phyloP scores from a whole-genome alignment of 2,797 vertebrate species.

The Parauchenoglanis ngamensis region DNA sequence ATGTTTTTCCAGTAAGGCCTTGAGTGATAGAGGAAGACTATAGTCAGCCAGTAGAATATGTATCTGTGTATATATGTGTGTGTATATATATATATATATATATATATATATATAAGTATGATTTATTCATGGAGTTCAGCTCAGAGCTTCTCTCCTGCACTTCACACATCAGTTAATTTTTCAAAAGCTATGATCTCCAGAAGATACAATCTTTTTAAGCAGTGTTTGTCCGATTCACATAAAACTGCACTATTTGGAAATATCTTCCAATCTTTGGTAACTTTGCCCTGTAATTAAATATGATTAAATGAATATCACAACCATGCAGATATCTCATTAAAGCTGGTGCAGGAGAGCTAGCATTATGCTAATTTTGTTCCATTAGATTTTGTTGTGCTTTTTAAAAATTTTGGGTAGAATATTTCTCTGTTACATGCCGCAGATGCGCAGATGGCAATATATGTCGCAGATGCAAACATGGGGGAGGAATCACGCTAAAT shows the following conservation, averaged over 20 bases:
- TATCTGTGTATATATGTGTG: not conserved
- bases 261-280: not conserved
- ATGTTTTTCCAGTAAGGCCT: constrained; percentile 19
- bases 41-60: not conserved
- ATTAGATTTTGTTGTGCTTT: not conserved
- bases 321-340: not conserved
- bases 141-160: not conserved
- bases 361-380: constrained; percentile 14
- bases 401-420: not conserved
- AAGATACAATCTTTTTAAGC: not conserved
- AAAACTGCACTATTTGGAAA: not conserved
- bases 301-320: not conserved
- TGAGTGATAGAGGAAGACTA: constrained; percentile 8
- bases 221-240: not conserved
- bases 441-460: constrained; percentile 36
- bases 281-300: not conserved
- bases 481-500: constrained; percentile 36
- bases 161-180: not conserved
- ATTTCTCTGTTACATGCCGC: not conserved
- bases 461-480: constrained; percentile 35
- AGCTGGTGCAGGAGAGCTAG: constrained; percentile 11
- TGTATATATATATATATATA: not conserved
- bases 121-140: constrained; percentile 23
- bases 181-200: not conserved
- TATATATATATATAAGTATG: not conserved